phyloP scores from a whole-genome alignment of 2,797 vertebrate species.

The Fistularia tabacaria region DNA sequence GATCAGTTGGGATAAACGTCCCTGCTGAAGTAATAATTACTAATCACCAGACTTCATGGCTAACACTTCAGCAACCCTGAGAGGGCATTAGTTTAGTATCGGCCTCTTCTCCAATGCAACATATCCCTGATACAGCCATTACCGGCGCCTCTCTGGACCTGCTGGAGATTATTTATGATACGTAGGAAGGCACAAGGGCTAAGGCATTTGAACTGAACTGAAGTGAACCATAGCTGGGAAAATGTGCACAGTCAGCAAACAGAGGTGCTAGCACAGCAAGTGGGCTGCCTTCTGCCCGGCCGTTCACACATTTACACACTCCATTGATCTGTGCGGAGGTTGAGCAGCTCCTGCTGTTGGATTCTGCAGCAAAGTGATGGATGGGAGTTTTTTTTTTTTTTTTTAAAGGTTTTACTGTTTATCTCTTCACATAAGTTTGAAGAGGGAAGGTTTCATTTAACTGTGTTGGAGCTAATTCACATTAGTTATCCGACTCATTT shows the following conservation, averaged over 20 bases:
- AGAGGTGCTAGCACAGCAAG: conserved; percentile 61
- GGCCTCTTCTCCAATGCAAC: conserved; percentile 39
- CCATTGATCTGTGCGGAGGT: conserved; percentile 31
- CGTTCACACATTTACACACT: conserved; percentile 25
- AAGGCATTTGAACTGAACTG: conserved; percentile 60
- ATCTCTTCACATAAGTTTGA: conserved; percentile 1
- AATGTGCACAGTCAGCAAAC: conserved; percentile 60
- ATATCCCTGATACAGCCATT: conserved; percentile 60
- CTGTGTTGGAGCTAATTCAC: conserved; percentile 5
- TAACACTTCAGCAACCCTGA: conserved; percentile 37
- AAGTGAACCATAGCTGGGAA: conserved; percentile 57
- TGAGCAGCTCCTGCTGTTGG: conserved; percentile 22
- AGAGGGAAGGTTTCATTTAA: conserved; percentile 7
- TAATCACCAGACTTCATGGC: conserved; percentile 48
- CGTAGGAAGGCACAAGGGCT: conserved; percentile 56
- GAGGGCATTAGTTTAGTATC: conserved; percentile 56
- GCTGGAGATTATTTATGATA: conserved; percentile 68
- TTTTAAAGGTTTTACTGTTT: conserved; percentile 2
- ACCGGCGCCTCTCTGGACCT: conserved; percentile 46
- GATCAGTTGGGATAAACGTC: conserved; percentile 39
- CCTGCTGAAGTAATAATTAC: conserved; percentile 57
- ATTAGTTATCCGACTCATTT: neutral
- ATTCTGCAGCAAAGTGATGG: conserved; percentile 18
- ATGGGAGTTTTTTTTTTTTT: conserved; percentile 5
- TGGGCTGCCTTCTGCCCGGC: conserved; percentile 42